These are phyloP conservation scores for Bucorvus abyssinicus DNA, from an alignment of 2,797 vertebrate genomes.

Conservation along the genomic window DNA sequence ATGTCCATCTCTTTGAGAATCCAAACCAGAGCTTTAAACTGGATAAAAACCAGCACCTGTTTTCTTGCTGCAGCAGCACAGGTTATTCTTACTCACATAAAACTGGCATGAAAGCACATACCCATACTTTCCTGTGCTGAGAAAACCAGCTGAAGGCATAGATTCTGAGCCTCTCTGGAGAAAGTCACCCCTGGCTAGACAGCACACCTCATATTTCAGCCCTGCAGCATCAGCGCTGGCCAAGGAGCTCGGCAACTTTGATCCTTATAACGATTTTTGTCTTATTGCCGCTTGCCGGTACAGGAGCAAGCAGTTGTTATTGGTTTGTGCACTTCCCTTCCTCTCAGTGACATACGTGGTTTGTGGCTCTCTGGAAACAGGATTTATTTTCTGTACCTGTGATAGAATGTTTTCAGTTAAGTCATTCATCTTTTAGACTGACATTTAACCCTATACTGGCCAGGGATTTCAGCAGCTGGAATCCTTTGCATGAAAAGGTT, in stretches of 20 bases:
- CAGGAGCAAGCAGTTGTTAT: neutral
- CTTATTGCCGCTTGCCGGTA: neutral
- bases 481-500: neutral
- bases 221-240: accelerated
- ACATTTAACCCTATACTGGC: neutral
- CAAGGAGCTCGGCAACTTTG: neutral
- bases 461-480: neutral
- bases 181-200: neutral
- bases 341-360: neutral
- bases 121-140: neutral
- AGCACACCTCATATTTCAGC: neutral
- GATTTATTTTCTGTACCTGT: constrained; percentile 23
- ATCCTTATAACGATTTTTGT: constrained; percentile 25
- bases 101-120: neutral
- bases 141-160: neutral
- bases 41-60: neutral
- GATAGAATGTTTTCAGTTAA: constrained; percentile 24
- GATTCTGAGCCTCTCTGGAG: neutral
- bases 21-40: neutral
- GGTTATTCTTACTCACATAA: neutral
- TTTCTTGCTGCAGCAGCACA: neutral
- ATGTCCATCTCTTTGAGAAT: neutral
- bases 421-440: constrained; percentile 33
- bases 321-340: neutral
- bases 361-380: neutral